Conservation (phyloP, 2,888 invertebrate genomes). For the Trissonchulus latispiculum region DNA sequence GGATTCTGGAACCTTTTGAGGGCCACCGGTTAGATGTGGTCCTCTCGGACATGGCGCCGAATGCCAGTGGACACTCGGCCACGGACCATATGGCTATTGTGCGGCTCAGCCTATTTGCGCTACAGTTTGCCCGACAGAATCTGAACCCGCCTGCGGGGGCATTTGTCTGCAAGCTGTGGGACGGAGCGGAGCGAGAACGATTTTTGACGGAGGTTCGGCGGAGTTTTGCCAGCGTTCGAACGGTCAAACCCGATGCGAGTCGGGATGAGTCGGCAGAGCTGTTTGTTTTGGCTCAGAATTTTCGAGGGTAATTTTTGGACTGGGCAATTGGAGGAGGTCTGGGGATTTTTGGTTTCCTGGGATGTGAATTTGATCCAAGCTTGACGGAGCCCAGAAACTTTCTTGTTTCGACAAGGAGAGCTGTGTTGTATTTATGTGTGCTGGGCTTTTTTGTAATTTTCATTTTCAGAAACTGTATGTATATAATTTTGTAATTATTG, state of each 20-base stretch:
- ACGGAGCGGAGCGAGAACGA: slow-evolving; percentile 31
- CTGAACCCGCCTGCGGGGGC: slow-evolving; percentile 22
- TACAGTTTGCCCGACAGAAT: slow-evolving; percentile 29
- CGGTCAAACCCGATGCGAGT: slow-evolving; percentile 40
- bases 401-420: no score
- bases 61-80: slow-evolving; percentile 35
- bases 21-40: slow-evolving; percentile 34
- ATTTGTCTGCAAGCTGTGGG: slow-evolving; percentile 41
- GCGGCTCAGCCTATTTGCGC: slow-evolving; percentile 30
- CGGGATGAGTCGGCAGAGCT: slow-evolving; percentile 39
- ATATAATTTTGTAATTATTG: no score
- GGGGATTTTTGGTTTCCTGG: no score
- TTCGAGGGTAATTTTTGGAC: no score
- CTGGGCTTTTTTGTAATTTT: no score
- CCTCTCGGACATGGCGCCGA: slow-evolving; percentile 43
- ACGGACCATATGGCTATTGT: slow-evolving; percentile 37
- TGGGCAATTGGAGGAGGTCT: no score
- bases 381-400: no score
- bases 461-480: no score
- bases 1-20: not conserved
- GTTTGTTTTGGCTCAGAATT: slow-evolving; percentile 32
- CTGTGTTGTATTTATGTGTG: no score
- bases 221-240: slow-evolving; percentile 31
- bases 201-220: slow-evolving; percentile 32
- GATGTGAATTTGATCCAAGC: no score